Evolutionary conservation across 2,797 vertebrate species (phyloP).

Genomic region (Moxostoma hubbsi): DNA sequence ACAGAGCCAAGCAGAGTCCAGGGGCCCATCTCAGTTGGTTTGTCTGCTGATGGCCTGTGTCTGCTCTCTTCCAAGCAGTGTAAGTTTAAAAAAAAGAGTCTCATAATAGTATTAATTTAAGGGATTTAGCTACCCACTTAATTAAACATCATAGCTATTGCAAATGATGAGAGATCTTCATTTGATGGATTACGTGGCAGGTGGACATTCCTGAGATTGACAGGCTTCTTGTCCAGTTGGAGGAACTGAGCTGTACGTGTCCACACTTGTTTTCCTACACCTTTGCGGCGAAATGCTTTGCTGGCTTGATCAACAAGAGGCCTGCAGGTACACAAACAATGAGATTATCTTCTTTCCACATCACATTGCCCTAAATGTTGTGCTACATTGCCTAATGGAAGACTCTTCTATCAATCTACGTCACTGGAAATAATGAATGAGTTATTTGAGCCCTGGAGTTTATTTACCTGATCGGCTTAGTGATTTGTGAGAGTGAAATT

Average conservation of each 20-base stretch:
- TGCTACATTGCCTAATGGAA: not conserved
- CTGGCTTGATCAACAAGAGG: conserved; percentile 92
- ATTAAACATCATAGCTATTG: not conserved
- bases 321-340: conserved; percentile 73
- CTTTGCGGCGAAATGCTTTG: conserved; percentile 91
- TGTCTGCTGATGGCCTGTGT: conserved; percentile 91
- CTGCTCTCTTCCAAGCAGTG: conserved; percentile 87
- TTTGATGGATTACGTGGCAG: conserved; percentile 65
- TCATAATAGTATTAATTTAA: not conserved
- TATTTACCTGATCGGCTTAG: conserved; percentile 30
- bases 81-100: conserved; percentile 70
- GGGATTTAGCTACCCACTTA: not conserved
- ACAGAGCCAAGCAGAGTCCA: conserved; percentile 63
- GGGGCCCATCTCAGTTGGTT: conserved; percentile 82
- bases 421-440: conserved; percentile 7
- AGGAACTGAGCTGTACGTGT: conserved; percentile 84
- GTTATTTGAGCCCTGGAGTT: conserved; percentile 10
- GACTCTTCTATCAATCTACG: not conserved
- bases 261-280: conserved; percentile 83
- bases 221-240: conserved; percentile 81
- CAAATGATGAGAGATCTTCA: not conserved
- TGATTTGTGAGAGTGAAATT: conserved; percentile 9
- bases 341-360: not conserved
- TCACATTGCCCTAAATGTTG: not conserved
- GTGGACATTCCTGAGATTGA: conserved; percentile 87